Percentiles rank a stretch among this genome's conserved stretches.
These are phyloP conservation scores for Tragelaphus scriptus DNA, from an alignment of 2,113 vertebrate genomes.

Conservation along the genomic window DNA sequence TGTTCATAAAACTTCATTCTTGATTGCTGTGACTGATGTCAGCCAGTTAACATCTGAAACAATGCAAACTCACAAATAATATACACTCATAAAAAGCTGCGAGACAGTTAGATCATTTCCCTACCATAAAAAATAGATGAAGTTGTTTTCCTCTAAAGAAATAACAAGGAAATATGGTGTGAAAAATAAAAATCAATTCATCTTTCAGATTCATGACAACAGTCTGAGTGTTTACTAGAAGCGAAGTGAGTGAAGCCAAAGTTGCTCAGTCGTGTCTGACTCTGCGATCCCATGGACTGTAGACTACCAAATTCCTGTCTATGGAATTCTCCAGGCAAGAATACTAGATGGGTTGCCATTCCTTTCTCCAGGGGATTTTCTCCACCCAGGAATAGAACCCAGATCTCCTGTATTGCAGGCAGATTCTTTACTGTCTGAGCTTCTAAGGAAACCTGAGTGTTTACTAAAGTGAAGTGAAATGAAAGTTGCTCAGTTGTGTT, in stretches of 20 bases:
- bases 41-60: slow-evolving; percentile 68
- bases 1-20: slow-evolving; percentile 44
- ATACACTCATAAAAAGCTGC: slow-evolving; percentile 63
- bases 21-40: slow-evolving; percentile 36
- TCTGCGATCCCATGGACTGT: not conserved
- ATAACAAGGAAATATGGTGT: not conserved
- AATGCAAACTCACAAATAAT: slow-evolving; percentile 64
- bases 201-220: slow-evolving; percentile 38
- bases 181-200: slow-evolving; percentile 25
- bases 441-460: not conserved
- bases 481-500: not conserved
- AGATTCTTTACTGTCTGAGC: not conserved
- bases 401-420: not conserved
- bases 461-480: not conserved
- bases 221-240: slow-evolving; percentile 24
- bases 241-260: not conserved
- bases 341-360: not conserved
- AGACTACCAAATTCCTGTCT: not conserved
- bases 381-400: not conserved
- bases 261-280: not conserved
- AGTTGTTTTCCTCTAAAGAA: slow-evolving; percentile 57
- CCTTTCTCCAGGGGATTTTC: not conserved
- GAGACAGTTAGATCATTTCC: slow-evolving; percentile 76
- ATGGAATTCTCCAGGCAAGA: not conserved
- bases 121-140: slow-evolving; percentile 39